Evolutionary conservation across 2,113 vertebrate genomes (phyloP).

Genomic region (Kryptolebias marmoratus): DNA sequence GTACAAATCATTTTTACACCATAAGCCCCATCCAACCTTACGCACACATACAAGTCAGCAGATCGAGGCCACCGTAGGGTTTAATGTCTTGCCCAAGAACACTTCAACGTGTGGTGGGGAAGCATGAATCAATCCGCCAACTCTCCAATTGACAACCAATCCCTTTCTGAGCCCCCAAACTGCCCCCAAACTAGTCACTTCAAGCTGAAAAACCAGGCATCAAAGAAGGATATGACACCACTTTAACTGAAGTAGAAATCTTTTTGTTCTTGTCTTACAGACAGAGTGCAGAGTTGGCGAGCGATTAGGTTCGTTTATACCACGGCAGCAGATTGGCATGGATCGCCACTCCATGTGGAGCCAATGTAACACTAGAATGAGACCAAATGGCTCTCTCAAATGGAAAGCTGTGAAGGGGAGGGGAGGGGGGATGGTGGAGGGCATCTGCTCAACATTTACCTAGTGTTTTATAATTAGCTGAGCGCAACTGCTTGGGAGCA

Average conservation of each 20-base stretch:
- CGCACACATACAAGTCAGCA: not conserved
- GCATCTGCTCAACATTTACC: conserved; percentile 83
- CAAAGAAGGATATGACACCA: conserved; percentile 48
- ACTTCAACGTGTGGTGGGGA: not conserved
- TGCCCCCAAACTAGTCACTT: not conserved
- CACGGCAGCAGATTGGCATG: conserved; percentile 62
- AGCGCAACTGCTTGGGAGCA: conserved; percentile 75
- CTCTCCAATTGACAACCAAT: conserved; percentile 34
- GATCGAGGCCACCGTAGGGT: conserved; percentile 12
- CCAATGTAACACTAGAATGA: conserved; percentile 77
- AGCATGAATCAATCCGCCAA: not conserved
- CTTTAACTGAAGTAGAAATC: conserved; percentile 56
- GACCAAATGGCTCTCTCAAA: conserved; percentile 80
- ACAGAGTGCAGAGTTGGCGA: conserved; percentile 46
- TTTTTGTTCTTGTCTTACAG: conserved; percentile 57
- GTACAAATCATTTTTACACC: not conserved
- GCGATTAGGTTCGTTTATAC: conserved; percentile 72
- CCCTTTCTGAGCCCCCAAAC: not conserved
- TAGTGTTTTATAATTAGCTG: conserved; percentile 82
- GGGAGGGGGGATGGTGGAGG: conserved; percentile 55
- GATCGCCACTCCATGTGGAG: conserved; percentile 66
- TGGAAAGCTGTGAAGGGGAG: conserved; percentile 65
- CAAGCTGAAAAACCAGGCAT: conserved; percentile 17
- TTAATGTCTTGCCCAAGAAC: not conserved
- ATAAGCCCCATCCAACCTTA: not conserved